A percentile compares a stretch with the other conserved stretches of the same genome.
phyloP scores from a whole-genome alignment of 2,888 invertebrate genomes.

The Anagyrus pseudococci region DNA sequence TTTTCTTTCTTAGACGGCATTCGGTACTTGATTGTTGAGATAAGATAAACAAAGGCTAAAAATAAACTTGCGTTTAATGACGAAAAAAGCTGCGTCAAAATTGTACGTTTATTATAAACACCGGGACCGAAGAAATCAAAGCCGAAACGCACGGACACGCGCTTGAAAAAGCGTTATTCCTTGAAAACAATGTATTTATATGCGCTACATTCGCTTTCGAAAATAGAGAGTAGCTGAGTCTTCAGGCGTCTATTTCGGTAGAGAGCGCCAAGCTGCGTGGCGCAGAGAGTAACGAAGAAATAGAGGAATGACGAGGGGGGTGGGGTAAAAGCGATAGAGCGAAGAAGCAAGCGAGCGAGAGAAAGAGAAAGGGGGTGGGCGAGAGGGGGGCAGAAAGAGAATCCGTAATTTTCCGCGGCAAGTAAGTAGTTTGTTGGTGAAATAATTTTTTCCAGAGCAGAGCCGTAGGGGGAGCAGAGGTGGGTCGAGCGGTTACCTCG shows the following conservation, averaged over 20 bases:
- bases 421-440: too few relatives aligned
- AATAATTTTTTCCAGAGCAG: conserved; percentile 26
- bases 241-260: conserved; percentile 6
- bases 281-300: too few relatives aligned
- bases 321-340: conserved; percentile 16
- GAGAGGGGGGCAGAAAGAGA: conserved; percentile 23
- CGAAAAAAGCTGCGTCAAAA: too few relatives aligned
- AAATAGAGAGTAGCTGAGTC: conserved; percentile 23
- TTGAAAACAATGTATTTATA: conserved; percentile 38
- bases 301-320: not conserved
- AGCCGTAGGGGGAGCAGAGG: not conserved
- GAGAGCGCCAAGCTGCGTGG: too few relatives aligned
- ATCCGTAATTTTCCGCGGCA: conserved; percentile 49
- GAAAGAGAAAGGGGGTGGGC: conserved; percentile 1
- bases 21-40: too few relatives aligned
- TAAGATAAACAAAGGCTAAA: too few relatives aligned
- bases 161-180: conserved; percentile 21
- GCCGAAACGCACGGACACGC: not conserved
- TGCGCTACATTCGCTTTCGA: conserved; percentile 29
- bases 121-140: not conserved
- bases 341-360: not conserved
- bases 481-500: conserved; percentile 25
- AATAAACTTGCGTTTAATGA: too few relatives aligned
- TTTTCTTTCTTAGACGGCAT: too few relatives aligned
- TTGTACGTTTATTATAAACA: too few relatives aligned